Conservation (phyloP, 2,797 vertebrate genomes). For the Helarctos malayanus region DNA sequence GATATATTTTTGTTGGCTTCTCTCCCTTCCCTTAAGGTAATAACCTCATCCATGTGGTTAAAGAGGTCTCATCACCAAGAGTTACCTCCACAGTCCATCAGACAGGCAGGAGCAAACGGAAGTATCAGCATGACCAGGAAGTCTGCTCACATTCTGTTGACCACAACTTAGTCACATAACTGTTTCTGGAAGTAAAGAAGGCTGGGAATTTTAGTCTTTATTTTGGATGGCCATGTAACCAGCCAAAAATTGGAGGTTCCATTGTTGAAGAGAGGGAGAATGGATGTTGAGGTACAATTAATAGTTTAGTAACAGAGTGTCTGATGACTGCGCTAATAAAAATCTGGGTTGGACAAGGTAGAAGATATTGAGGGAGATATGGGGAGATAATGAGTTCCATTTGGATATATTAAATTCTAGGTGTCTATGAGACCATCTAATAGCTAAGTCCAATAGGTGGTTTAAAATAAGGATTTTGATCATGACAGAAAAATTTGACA, state of each 20-base stretch:
- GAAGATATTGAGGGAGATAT: neutral
- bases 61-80: neutral
- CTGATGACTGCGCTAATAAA: neutral
- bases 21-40: neutral
- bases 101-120: neutral
- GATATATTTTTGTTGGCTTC: neutral
- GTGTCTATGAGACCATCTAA: neutral
- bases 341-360: neutral
- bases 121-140: neutral
- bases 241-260: neutral
- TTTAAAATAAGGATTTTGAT: conserved; percentile 7
- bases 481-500: neutral
- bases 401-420: neutral
- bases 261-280: neutral
- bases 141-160: neutral
- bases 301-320: neutral
- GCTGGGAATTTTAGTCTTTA: neutral
- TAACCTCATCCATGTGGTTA: neutral
- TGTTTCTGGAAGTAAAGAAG: neutral
- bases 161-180: neutral
- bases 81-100: neutral
- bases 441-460: neutral
- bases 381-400: neutral
- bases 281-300: neutral
- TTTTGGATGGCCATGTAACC: neutral